Evolutionary conservation across 2,797 vertebrate species (phyloP).

Genomic region (Sebastes trivittatus): DNA sequence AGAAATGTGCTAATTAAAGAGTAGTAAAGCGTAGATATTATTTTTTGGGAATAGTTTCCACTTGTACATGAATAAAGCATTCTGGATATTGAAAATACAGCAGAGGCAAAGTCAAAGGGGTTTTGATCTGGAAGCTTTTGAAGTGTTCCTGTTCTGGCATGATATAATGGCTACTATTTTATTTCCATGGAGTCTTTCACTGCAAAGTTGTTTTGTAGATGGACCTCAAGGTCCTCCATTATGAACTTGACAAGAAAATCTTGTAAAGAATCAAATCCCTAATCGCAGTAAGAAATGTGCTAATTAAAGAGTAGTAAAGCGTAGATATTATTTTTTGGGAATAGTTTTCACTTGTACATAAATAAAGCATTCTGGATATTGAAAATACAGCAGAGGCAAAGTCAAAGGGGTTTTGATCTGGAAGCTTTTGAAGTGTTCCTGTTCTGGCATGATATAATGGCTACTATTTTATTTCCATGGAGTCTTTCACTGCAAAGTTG

Average conservation of each 20-base stretch:
- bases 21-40: background rate
- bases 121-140: background rate
- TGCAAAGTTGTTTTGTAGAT: background rate
- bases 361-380: background rate
- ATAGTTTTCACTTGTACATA: background rate
- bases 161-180: background rate
- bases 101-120: background rate
- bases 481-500: background rate
- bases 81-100: background rate
- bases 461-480: background rate
- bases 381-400: background rate
- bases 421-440: background rate
- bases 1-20: constrained; percentile 12
- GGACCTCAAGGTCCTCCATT: background rate
- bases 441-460: background rate
- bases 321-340: background rate
- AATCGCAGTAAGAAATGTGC: background rate
- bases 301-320: background rate
- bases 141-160: background rate
- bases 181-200: background rate
- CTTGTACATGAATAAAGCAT: background rate
- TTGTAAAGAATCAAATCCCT: background rate
- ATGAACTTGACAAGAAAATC: background rate
- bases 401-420: background rate
- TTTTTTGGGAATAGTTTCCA: background rate